phyloP scores from a whole-genome alignment of 1,140 invertebrate species.

The Caenorhabditis tropicalis region DNA sequence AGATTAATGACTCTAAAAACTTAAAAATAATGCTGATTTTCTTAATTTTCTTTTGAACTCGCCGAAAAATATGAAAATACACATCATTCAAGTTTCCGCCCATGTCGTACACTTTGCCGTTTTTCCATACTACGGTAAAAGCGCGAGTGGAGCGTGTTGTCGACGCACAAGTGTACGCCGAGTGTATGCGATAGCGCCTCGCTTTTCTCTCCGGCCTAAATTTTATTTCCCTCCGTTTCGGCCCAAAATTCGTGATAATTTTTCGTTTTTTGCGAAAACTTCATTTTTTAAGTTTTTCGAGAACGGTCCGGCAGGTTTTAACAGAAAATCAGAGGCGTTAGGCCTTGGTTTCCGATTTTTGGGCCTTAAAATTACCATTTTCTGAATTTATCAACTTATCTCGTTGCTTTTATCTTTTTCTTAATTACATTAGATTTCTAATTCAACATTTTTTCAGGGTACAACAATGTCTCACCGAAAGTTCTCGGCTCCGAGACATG shows the following conservation, averaged over 20 bases:
- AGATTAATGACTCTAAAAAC: too few relatives aligned
- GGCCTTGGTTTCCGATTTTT: too few relatives aligned
- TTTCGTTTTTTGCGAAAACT: background rate
- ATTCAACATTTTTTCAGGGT: constrained; percentile 63
- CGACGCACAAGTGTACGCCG: constrained; percentile 22
- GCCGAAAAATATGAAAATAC: too few relatives aligned
- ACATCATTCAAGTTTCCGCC: background rate
- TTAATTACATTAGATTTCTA: background rate
- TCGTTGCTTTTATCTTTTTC: background rate
- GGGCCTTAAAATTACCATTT: too few relatives aligned
- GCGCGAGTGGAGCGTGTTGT: background rate
- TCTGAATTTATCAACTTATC: too few relatives aligned
- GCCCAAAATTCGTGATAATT: background rate
- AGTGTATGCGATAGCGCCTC: background rate
- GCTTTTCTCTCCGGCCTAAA: background rate
- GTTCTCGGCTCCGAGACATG: constrained; percentile 98
- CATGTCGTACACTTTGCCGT: background rate
- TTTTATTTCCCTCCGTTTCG: background rate
- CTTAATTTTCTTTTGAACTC: too few relatives aligned
- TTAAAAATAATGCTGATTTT: too few relatives aligned
- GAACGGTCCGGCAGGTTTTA: too few relatives aligned
- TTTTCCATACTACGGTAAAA: background rate
- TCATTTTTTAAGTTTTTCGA: too few relatives aligned
- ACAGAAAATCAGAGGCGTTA: too few relatives aligned
- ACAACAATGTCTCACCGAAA: constrained; percentile 92